phyloP scores from a whole-genome alignment of 2,113 vertebrate genomes.

The Chaetodon trifascialis region DNA sequence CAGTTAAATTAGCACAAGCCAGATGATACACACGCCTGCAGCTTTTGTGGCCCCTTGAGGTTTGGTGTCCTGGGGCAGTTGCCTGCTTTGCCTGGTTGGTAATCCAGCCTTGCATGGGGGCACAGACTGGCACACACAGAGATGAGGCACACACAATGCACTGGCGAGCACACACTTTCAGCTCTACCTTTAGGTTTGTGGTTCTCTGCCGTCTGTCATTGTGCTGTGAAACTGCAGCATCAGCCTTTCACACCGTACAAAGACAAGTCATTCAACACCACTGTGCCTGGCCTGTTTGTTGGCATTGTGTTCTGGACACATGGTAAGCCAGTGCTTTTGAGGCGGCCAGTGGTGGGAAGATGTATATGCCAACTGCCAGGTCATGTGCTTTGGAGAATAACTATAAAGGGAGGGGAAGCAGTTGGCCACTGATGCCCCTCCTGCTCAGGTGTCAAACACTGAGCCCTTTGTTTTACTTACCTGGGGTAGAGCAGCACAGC shows the following conservation, averaged over 20 bases:
- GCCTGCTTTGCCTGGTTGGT: not conserved
- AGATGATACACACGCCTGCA: slow-evolving; percentile 1
- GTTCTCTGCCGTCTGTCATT: slow-evolving; percentile 59
- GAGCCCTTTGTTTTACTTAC: slow-evolving; percentile 62
- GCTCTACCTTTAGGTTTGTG: slow-evolving; percentile 43
- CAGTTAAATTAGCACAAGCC: not conserved
- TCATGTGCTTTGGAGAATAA: slow-evolving; percentile 40
- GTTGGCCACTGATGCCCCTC: not conserved
- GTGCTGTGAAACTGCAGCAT: slow-evolving; percentile 66
- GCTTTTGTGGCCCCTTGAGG: slow-evolving; percentile 5
- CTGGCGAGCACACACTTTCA: slow-evolving; percentile 18
- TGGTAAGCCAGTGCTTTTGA: slow-evolving; percentile 47
- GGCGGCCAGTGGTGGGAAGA: slow-evolving; percentile 15
- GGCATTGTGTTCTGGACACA: slow-evolving; percentile 66
- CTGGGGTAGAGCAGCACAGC: slow-evolving; percentile 21
- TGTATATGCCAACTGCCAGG: slow-evolving; percentile 53
- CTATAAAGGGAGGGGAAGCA: slow-evolving; percentile 23
- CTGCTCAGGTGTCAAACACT: slow-evolving; percentile 57
- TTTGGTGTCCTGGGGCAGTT: not conserved
- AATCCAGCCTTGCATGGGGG: not conserved
- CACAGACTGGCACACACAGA: slow-evolving; percentile 13
- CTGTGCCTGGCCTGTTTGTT: slow-evolving; percentile 58
- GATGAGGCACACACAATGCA: slow-evolving; percentile 6
- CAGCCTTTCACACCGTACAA: slow-evolving; percentile 74
- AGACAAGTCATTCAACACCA: slow-evolving; percentile 76